Evolutionary conservation across 1,140 invertebrate genomes (phyloP).

Genomic region (Nephila pilipes): DNA sequence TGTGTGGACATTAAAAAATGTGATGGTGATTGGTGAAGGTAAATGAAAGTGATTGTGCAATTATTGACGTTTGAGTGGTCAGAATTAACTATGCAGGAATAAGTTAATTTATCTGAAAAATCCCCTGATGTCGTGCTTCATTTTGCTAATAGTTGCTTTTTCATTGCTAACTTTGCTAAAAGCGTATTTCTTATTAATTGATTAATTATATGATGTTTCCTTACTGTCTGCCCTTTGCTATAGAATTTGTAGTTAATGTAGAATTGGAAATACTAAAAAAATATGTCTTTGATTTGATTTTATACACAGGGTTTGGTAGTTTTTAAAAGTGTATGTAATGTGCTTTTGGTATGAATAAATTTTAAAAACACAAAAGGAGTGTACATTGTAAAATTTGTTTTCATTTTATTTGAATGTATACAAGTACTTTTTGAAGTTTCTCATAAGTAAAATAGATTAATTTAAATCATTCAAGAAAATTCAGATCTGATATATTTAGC

Average conservation of each 20-base stretch:
- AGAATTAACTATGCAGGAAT: not conserved
- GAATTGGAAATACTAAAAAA: no score
- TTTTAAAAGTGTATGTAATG: no score
- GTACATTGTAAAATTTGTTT: no score
- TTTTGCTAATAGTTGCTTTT: slow-evolving; percentile 44
- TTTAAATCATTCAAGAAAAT: no score
- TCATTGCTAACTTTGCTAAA: slow-evolving; percentile 44
- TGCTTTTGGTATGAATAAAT: no score
- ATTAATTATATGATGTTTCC: slow-evolving; percentile 51
- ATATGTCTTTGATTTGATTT: no score
- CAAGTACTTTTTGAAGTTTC: no score
- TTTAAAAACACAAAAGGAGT: no score
- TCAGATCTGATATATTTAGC: no score
- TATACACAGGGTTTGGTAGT: no score
- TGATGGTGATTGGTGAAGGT: not conserved
- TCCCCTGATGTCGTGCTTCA: not conserved
- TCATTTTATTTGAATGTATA: no score
- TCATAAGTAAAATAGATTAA: no score
- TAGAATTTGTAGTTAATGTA: not conserved
- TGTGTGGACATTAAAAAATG: slow-evolving; percentile 49
- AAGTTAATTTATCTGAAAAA: not conserved
- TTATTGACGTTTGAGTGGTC: not conserved
- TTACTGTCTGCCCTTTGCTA: slow-evolving; percentile 57
- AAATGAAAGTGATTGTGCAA: not conserved
- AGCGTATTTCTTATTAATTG: slow-evolving; percentile 18